Percentiles rank a stretch among this genome's conserved stretches.
Conservation (phyloP, 2,797 vertebrate species). For the Neosalanx taihuensis region DNA sequence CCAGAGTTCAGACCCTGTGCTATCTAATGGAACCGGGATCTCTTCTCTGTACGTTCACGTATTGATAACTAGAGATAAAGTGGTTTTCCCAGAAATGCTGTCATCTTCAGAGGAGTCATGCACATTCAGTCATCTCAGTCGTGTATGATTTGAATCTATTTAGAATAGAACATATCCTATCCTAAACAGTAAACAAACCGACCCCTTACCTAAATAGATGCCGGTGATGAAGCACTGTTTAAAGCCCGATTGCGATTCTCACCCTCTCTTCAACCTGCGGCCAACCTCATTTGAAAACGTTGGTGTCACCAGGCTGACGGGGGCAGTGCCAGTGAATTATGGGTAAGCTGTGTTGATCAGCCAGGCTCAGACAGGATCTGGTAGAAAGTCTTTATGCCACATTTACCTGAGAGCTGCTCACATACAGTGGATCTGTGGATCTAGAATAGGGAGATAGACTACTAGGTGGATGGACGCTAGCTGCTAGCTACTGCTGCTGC, state of each 20-base stretch:
- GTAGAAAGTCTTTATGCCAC: background rate
- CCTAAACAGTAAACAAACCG: no score
- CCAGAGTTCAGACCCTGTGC: background rate
- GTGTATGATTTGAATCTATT: background rate
- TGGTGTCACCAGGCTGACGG: background rate
- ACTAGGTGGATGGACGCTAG: background rate
- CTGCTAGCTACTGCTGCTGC: background rate
- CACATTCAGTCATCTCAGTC: background rate
- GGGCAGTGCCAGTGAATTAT: conserved; percentile 20
- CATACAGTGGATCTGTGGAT: background rate
- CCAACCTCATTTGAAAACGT: background rate
- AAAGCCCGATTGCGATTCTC: background rate
- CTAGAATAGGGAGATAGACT: background rate
- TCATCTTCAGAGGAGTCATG: background rate
- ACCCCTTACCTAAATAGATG: background rate
- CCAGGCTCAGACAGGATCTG: conserved; percentile 15
- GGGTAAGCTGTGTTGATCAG: conserved; percentile 26
- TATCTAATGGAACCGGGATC: background rate
- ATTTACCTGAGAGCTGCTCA: background rate
- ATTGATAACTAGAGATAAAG: background rate
- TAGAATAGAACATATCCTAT: background rate
- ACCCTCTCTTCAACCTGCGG: background rate
- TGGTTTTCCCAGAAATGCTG: background rate
- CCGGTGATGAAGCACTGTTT: background rate
- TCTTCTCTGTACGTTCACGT: background rate